Conservation (phyloP, 2,113 vertebrate species). For the Myxocyprinus asiaticus region DNA sequence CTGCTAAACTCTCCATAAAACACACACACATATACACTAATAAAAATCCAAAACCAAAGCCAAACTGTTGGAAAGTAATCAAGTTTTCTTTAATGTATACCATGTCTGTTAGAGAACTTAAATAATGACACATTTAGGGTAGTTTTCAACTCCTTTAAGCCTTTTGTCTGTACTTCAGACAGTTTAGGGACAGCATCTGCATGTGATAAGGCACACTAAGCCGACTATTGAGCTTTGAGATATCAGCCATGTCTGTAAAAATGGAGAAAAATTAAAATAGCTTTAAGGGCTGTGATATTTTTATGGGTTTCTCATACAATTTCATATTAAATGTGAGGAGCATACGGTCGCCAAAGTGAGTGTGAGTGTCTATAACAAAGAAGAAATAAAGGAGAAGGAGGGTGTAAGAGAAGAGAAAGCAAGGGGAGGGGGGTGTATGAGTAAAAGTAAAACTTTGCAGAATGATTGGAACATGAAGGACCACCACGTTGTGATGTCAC, state of each 20-base stretch:
- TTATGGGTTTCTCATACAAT: constrained; percentile 34
- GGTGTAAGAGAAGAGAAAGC: constrained; percentile 20
- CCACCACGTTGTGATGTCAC: constrained; percentile 12
- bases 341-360: constrained; percentile 13
- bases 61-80: neutral
- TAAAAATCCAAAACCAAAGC: constrained; percentile 20
- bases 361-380: constrained; percentile 18
- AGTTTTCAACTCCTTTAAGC: neutral
- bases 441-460: neutral
- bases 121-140: neutral
- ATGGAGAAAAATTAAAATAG: constrained; percentile 38
- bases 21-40: constrained; percentile 32
- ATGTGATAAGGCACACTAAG: neutral
- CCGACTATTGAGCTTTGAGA: constrained; percentile 24
- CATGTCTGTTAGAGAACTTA: constrained; percentile 1
- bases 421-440: neutral
- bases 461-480: constrained; percentile 11
- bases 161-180: neutral
- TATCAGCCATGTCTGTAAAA: constrained; percentile 41
- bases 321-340: constrained; percentile 44
- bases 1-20: neutral
- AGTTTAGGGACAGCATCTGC: neutral
- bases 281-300: constrained; percentile 33
- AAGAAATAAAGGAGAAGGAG: neutral
- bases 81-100: neutral